phyloP scores from a whole-genome alignment of 1,140 invertebrate species.

The Drosophila arizonae region DNA sequence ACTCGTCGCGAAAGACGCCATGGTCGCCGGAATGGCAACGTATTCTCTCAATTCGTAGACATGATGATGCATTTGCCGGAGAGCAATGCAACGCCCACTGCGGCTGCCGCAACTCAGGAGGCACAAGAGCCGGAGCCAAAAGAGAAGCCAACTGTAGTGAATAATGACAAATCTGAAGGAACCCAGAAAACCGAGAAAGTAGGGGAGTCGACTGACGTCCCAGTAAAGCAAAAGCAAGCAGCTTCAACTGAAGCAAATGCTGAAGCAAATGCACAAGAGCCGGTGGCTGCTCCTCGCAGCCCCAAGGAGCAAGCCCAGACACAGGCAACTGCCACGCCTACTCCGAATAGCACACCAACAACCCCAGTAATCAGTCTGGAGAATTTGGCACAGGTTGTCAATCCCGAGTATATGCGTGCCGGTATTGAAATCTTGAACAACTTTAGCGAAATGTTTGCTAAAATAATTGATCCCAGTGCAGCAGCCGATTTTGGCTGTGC shows the following conservation, averaged over 20 bases:
- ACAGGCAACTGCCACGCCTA: background rate
- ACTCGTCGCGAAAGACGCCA: slow-evolving; percentile 59
- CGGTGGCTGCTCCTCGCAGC: slow-evolving; percentile 38
- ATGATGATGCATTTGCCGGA: slow-evolving; percentile 78
- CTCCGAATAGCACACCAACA: slow-evolving; percentile 24
- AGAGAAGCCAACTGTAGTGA: slow-evolving; percentile 15
- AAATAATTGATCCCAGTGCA: slow-evolving; percentile 76
- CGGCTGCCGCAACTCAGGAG: slow-evolving; percentile 11
- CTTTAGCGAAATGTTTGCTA: slow-evolving; percentile 80
- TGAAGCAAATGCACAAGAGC: slow-evolving; percentile 28
- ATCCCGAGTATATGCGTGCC: slow-evolving; percentile 73
- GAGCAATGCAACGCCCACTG: slow-evolving; percentile 27
- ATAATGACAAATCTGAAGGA: slow-evolving; percentile 2
- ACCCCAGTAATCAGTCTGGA: slow-evolving; percentile 66
- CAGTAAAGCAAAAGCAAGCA: slow-evolving; percentile 24
- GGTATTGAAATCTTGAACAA: slow-evolving; percentile 77
- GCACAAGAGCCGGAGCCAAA: background rate
- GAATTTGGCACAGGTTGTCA: slow-evolving; percentile 63
- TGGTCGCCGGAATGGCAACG: slow-evolving; percentile 52
- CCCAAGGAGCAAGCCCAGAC: slow-evolving; percentile 33
- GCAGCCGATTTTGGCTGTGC: slow-evolving; percentile 27
- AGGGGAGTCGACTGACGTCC: slow-evolving; percentile 16
- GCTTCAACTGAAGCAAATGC: slow-evolving; percentile 7
- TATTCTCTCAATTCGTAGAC: slow-evolving; percentile 70
- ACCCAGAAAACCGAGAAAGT: background rate